Evolutionary conservation across 64 coral and sea anemone species (phyloP).

Genomic region (Montipora capricornis): DNA sequence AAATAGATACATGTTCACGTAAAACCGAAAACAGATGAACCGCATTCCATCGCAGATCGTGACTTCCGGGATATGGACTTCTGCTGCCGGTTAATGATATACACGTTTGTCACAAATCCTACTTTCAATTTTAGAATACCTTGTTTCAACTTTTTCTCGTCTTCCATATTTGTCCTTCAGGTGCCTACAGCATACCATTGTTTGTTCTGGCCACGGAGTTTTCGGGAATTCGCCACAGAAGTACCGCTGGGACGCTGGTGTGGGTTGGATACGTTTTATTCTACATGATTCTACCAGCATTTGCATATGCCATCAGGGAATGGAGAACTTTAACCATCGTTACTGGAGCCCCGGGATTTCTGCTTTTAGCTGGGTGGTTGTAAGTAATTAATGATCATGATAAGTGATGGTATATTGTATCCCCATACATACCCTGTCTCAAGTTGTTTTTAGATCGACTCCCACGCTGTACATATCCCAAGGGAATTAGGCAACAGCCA

Average conservation of each 20-base stretch:
- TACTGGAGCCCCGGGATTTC: conserved; percentile 5
- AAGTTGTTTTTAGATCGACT: too few species aligned
- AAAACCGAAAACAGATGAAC: too few species aligned
- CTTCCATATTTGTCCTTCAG: background rate
- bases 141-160: background rate
- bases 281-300: background rate
- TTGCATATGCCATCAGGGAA: conserved; percentile 40
- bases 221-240: conserved; percentile 33
- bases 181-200: conserved; percentile 3
- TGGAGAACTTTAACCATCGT: conserved; percentile 49
- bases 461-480: too few species aligned
- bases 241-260: background rate
- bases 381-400: background rate
- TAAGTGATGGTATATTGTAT: too few species aligned
- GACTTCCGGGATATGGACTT: too few species aligned
- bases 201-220: conserved; percentile 34
- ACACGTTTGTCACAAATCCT: too few species aligned
- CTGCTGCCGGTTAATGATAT: background rate
- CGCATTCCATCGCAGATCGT: too few species aligned
- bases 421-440: too few species aligned
- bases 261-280: background rate
- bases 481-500: too few species aligned
- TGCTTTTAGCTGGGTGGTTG: conserved; percentile 9
- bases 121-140: background rate
- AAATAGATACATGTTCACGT: too few species aligned